Base-by-base conservation (phyloP, 2,888 invertebrate genomes). In the Lasiommata megera region DNA sequence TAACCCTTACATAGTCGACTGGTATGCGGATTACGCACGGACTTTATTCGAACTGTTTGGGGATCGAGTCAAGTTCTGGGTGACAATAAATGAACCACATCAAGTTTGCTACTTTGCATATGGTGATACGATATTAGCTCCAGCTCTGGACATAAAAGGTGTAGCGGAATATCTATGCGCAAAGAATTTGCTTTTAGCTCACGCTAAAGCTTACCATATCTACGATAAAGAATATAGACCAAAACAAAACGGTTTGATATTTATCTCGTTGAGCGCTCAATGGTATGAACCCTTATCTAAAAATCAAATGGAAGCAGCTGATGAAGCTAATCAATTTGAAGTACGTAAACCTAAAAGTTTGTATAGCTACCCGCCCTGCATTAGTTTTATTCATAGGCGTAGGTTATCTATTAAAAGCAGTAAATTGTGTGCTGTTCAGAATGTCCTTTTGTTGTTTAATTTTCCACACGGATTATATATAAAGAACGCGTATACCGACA, bases 41-140 rank as follows among this genome's bases (percentile, higher is more conserved):
- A 73, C 90, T 37, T 79, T 80, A 0, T 92, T 76, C 63, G 67
- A 77, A 36, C 64, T 76, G 16, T 92, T 87, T 60, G 91, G 92
- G 0, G 89, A 91, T 61, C 76, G 86, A 62, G 91, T 88, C 0
- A 82, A 81, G 50, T 59, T 75, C 23, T 93, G 93, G 93, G 86
- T 92, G 5, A 93, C 93, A 0, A 84, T 92, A 28, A 93, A 93
- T 63, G 93, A 93, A 67, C 92, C 92, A 0, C 72, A 66, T n/a
- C 67, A 73, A 63, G 62, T 80, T 14, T 86, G 83, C 59, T 64
- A 72, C n/a, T 64, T 67, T 0, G 91, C 89, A 0, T 93, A 93
- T 67, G 88, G 87, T 0, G 54, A 34, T 1, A 72, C 59, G 1
- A 57, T 61, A 6, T 38, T 67, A 11, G 79, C 82, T 2, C 84